Percentiles rank a stretch among this genome's conserved stretches.
These are phyloP conservation scores for Ceratosolen fusciceps DNA, from an alignment of 1,140 invertebrate species.

Conservation along the genomic window DNA sequence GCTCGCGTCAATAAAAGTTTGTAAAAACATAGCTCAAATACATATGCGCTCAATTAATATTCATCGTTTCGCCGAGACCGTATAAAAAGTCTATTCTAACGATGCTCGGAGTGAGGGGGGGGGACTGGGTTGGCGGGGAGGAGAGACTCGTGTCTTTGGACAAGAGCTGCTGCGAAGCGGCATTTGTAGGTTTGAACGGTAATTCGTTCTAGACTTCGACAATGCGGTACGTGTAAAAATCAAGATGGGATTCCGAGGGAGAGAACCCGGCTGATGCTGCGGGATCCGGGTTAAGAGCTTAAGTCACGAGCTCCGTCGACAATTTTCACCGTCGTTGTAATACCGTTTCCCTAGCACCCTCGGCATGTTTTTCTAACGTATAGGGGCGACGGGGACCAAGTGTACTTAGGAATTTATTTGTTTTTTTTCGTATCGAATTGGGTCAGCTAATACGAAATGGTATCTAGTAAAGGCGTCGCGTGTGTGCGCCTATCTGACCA, in stretches of 20 bases:
- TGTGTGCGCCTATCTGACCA: background rate
- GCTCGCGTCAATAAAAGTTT: background rate
- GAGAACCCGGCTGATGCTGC: background rate
- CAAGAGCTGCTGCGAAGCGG: background rate
- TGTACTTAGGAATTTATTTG: too few relatives aligned
- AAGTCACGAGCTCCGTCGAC: constrained; percentile 11
- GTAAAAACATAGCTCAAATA: background rate
- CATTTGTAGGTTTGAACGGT: background rate
- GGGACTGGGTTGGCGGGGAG: too few relatives aligned
- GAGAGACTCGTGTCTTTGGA: background rate
- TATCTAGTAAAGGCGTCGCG: background rate
- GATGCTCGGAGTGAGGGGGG: background rate
- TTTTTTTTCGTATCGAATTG: background rate
- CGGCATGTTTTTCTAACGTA: background rate
- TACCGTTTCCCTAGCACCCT: constrained; percentile 2
- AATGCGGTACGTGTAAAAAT: constrained; percentile 7
- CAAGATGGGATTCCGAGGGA: too few relatives aligned
- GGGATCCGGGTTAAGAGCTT: constrained; percentile 29
- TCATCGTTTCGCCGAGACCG: background rate
- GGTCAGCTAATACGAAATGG: background rate
- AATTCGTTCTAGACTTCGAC: background rate
- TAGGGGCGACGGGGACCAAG: background rate
- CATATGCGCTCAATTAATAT: background rate
- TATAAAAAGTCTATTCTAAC: background rate
- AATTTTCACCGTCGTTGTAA: background rate